Conservation (phyloP, 2,113 vertebrate species). For the Illadopsis cleaveri region DNA sequence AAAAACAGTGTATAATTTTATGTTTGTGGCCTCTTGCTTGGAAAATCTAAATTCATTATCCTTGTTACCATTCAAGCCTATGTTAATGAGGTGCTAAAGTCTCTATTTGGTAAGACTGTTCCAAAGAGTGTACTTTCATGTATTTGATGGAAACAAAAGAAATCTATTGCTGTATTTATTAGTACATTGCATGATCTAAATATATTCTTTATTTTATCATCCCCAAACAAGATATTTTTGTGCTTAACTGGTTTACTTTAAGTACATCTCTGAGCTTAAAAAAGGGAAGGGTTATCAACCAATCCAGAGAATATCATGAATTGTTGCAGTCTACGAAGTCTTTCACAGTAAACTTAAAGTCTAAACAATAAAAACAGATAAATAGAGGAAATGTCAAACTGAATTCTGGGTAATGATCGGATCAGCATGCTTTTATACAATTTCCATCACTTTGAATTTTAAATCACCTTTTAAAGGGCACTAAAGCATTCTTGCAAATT, state of each 20-base stretch:
- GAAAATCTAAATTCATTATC: conserved; percentile 16
- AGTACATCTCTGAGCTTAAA: not conserved
- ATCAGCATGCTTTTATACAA: conserved; percentile 90
- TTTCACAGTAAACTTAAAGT: conserved; percentile 74
- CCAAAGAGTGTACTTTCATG: not conserved
- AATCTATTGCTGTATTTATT: not conserved
- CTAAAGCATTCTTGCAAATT: conserved; percentile 94
- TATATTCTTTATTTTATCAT: conserved; percentile 13
- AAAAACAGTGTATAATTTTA: not conserved
- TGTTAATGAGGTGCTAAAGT: conserved; percentile 10
- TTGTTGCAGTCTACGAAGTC: conserved; percentile 74
- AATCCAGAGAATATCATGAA: conserved; percentile 25
- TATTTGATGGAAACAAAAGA: not conserved
- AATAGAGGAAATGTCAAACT: conserved; percentile 73
- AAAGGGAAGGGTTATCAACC: conserved; percentile 31
- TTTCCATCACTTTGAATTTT: conserved; percentile 96
- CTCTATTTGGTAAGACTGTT: not conserved
- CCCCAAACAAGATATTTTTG: not conserved
- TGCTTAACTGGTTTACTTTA: not conserved
- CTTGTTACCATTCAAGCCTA: not conserved
- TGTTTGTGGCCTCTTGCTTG: not conserved
- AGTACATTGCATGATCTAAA: not conserved
- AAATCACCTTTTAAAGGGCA: conserved; percentile 97
- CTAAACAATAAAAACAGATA: conserved; percentile 74
- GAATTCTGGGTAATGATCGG: conserved; percentile 89